Evolutionary conservation across 2,113 vertebrate species (phyloP).

Genomic region (Cervus canadensis): DNA sequence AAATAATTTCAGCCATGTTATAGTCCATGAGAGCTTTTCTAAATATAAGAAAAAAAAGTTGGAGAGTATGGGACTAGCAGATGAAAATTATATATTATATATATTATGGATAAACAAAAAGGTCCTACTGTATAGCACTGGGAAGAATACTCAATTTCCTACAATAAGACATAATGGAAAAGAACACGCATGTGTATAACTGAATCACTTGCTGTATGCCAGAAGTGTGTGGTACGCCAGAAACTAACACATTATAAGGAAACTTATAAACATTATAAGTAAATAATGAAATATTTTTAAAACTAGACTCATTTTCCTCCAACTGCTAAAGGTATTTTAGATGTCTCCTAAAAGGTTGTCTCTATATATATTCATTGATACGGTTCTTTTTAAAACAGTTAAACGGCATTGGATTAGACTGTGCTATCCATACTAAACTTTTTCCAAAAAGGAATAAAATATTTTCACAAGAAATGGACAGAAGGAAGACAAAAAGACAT

Average conservation of each 20-base stretch:
- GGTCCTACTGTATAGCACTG: neutral
- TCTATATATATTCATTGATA: neutral
- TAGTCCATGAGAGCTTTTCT: neutral
- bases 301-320: neutral
- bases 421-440: neutral
- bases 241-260: neutral
- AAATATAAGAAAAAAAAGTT: neutral
- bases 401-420: neutral
- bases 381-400: neutral
- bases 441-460: neutral
- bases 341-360: neutral
- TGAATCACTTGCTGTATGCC: neutral
- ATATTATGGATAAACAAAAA: neutral
- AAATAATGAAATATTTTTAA: neutral
- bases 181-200: accelerated
- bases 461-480: neutral
- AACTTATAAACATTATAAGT: neutral
- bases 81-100: neutral
- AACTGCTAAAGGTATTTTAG: neutral
- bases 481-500: neutral
- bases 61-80: neutral
- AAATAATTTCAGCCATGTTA: neutral
- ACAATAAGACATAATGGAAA: neutral
- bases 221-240: too few species aligned
- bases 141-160: neutral